A percentile compares a stretch with the other conserved stretches of the same genome.
phyloP scores from a whole-genome alignment of 2,888 invertebrate species.

The Rhorus exstirpatorius region DNA sequence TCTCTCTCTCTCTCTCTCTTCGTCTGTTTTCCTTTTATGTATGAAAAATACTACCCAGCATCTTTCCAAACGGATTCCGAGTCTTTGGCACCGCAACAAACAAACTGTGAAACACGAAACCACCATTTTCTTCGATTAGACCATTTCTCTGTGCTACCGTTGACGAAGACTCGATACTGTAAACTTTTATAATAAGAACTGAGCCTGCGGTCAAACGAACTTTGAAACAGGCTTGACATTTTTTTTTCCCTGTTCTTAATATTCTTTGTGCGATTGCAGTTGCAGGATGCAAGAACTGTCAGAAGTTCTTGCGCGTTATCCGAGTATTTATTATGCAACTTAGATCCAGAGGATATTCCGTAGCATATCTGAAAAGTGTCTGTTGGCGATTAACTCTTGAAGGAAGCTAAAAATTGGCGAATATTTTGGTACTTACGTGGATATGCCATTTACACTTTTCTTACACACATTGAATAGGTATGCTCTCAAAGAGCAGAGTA shows the following conservation, averaged over 20 bases:
- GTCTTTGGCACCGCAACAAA: slow-evolving; percentile 5
- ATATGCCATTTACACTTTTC: neutral
- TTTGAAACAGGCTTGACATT: neutral
- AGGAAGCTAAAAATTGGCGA: no score
- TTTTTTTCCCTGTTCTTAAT: neutral
- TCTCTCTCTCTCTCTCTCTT: slow-evolving; percentile 42
- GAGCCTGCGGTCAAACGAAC: neutral
- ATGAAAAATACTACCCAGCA: slow-evolving; percentile 9
- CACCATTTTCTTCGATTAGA: slow-evolving; percentile 24
- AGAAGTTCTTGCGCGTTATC: neutral
- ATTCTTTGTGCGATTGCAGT: neutral
- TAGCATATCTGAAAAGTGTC: no score
- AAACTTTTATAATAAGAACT: neutral
- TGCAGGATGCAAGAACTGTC: neutral
- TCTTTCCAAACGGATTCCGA: slow-evolving; percentile 24
- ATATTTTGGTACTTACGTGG: no score
- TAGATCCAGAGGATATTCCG: no score
- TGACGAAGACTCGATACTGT: neutral
- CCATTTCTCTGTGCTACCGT: neutral
- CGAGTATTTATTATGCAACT: no score
- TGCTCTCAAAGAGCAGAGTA: slow-evolving; percentile 25
- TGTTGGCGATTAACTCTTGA: no score
- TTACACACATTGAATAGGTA: neutral
- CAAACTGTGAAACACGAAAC: slow-evolving; percentile 15
- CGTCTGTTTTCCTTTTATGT: slow-evolving; percentile 23